A percentile compares a stretch with the other conserved stretches of the same genome.
Conservation (phyloP, 1,140 invertebrate genomes). For the Neodiprion virginianus region DNA sequence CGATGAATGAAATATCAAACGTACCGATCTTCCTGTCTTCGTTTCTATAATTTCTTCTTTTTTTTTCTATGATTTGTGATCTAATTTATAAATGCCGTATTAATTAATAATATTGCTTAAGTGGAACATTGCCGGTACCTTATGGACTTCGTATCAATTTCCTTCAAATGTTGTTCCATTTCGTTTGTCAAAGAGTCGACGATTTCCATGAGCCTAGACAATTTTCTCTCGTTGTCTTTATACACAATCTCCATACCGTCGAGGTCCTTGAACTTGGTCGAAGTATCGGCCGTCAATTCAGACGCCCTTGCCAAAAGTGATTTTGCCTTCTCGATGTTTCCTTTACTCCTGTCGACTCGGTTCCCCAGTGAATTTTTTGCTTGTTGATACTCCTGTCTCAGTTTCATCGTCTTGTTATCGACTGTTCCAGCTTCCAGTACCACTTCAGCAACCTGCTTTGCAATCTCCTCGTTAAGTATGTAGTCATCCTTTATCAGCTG, state of each 20-base stretch:
- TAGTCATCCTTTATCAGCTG: conserved; percentile 79
- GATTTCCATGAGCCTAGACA: conserved; percentile 48
- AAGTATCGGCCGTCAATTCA: conserved; percentile 77
- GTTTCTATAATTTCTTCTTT: too few species aligned
- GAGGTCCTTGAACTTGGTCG: conserved; percentile 76
- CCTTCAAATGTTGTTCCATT: conserved; percentile 47
- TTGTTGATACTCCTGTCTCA: conserved; percentile 67
- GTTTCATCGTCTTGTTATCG: conserved; percentile 59
- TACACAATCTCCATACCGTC: conserved; percentile 66
- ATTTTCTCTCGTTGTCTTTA: conserved; percentile 51
- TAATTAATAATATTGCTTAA: conserved; percentile 24
- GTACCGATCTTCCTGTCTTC: too few species aligned
- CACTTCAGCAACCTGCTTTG: conserved; percentile 63
- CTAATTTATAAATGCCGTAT: background rate
- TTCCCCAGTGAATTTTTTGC: conserved; percentile 67
- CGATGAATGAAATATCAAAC: too few species aligned
- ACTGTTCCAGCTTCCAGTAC: conserved; percentile 66
- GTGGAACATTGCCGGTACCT: conserved; percentile 48
- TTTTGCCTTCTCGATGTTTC: conserved; percentile 76
- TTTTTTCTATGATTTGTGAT: background rate
- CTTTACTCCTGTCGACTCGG: conserved; percentile 69
- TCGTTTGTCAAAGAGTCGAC: conserved; percentile 46
- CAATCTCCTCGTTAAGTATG: conserved; percentile 65
- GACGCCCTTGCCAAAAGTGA: conserved; percentile 76
- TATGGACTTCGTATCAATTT: conserved; percentile 53